Base-by-base conservation (phyloP, 2,888 invertebrate genomes). In the Dolichomitus sp. region DNA sequence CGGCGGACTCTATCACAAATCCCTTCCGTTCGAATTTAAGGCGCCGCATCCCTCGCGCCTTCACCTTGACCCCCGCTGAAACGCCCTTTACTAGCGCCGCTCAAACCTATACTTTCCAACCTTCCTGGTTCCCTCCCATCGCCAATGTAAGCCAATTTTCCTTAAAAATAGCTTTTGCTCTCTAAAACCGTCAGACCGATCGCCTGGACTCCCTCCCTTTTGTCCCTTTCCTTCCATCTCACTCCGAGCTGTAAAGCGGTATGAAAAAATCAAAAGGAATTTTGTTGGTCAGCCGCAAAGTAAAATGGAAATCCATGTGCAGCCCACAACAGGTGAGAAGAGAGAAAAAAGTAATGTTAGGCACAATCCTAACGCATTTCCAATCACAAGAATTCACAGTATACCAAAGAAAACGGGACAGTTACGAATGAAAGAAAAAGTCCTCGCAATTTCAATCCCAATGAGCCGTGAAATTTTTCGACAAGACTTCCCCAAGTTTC, bases 71-170 rank as follows among this genome's bases (percentile, higher is more conserved):
- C 73, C 23, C 33, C 48, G 73, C 40, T 63, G 65, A 59, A 77
- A 88, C 88, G 84, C 84, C 85, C 87, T 80, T 85, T 87, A 81
- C 81, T 85, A 81, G 84, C 85, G 77, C 84, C 79, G 79, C 75
- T 52, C 42, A 66, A 72, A 73, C 48, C 73, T 76, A 65, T 65
- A 80, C 68, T 74, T 77, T 83, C 30, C 80, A 50, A 48, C 61
- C 57, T 48, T 48, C 59, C 63, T 37, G 48, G 17, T 50, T 57
- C 40, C 72, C 65, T 76, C 77, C 73, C 73, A 57, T 37, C 37
- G 66, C 66, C n/a, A 80, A 80, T 65, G 69, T 77, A 69, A 69
- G 74, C 79, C 81, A 83, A 81, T 83, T 85, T 82, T 66, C 65
- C 74, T 57, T 78, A 57, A 81, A 83, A 83, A 66, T 73, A 48